These are phyloP conservation scores for Parnassius orleans DNA, from an alignment of 2,888 invertebrate species.

Conservation along the genomic window DNA sequence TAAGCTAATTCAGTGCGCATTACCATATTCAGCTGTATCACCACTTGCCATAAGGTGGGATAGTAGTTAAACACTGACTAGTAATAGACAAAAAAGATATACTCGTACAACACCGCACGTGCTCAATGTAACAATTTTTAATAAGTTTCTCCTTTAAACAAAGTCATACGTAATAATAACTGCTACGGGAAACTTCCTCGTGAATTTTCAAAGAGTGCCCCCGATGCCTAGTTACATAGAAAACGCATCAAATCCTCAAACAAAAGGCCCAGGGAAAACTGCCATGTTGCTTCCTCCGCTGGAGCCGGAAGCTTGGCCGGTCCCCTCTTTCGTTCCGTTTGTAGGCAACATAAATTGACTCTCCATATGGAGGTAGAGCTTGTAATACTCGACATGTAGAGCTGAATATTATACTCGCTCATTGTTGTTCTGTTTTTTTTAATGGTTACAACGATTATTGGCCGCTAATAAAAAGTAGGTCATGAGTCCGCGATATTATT, in stretches of 20 bases:
- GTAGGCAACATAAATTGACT: slow-evolving; percentile 3
- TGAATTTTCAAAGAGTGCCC: slow-evolving; percentile 18
- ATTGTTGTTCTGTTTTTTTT: too few species aligned
- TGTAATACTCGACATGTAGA: background rate
- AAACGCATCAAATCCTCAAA: slow-evolving; percentile 23
- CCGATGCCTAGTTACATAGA: slow-evolving; percentile 23
- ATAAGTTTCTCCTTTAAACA: background rate
- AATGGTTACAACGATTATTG: too few species aligned
- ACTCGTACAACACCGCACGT: background rate
- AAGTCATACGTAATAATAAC: slow-evolving; percentile 1
- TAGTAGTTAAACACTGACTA: too few species aligned
- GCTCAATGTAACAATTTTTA: too few species aligned
- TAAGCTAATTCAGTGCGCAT: too few species aligned
- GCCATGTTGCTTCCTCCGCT: slow-evolving; percentile 20
- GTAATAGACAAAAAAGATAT: too few species aligned
- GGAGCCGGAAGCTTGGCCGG: slow-evolving; percentile 17
- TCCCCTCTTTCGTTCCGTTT: slow-evolving; percentile 12
- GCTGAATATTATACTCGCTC: background rate
- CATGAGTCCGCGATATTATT: too few species aligned
- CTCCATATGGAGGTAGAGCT: slow-evolving; percentile 1
- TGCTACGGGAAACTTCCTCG: slow-evolving; percentile 2
- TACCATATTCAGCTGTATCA: too few species aligned
- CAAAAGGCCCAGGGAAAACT: slow-evolving; percentile 15
- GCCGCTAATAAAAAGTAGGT: too few species aligned
- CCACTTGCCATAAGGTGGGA: too few species aligned